Evolutionary conservation across 2,113 vertebrate genomes (phyloP).

Genomic region (Campylomormyrus numenius): DNA sequence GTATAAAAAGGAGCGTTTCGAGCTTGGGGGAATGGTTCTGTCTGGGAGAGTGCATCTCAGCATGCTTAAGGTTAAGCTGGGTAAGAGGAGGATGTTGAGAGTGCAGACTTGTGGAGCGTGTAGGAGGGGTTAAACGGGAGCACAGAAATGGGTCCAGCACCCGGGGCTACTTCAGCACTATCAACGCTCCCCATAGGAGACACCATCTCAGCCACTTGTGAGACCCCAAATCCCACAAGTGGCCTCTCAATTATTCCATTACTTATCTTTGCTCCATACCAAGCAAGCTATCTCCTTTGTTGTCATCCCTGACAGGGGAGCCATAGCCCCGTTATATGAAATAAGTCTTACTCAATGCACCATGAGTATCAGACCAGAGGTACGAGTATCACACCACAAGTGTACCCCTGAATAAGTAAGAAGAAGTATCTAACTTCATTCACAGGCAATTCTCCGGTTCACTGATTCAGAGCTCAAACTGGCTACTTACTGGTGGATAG

Average conservation of each 20-base stretch:
- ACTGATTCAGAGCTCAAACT: not conserved
- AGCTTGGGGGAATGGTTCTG: not conserved
- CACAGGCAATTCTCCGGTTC: not conserved
- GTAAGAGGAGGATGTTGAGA: not conserved
- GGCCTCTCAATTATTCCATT: conserved; percentile 13
- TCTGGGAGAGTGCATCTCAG: not conserved
- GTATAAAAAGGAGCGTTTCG: not conserved
- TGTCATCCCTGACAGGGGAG: not conserved
- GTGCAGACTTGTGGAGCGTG: not conserved
- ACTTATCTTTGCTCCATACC: not conserved
- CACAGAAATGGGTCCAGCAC: not conserved
- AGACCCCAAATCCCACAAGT: not conserved
- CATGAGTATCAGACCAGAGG: not conserved
- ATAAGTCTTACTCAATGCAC: not conserved
- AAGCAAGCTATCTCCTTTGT: not conserved
- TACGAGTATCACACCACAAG: not conserved
- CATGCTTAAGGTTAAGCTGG: not conserved
- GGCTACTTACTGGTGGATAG: not conserved
- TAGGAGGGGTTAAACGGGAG: not conserved
- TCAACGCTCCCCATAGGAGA: not conserved
- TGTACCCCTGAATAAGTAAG: not conserved
- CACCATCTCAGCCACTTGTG: not conserved
- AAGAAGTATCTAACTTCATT: not conserved
- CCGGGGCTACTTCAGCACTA: not conserved
- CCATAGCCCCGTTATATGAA: not conserved